Evolutionary conservation across 2,888 invertebrate genomes (phyloP), one percentile per base, ranked within the genome.

Genomic region (Machimus atricapillus): DNA sequence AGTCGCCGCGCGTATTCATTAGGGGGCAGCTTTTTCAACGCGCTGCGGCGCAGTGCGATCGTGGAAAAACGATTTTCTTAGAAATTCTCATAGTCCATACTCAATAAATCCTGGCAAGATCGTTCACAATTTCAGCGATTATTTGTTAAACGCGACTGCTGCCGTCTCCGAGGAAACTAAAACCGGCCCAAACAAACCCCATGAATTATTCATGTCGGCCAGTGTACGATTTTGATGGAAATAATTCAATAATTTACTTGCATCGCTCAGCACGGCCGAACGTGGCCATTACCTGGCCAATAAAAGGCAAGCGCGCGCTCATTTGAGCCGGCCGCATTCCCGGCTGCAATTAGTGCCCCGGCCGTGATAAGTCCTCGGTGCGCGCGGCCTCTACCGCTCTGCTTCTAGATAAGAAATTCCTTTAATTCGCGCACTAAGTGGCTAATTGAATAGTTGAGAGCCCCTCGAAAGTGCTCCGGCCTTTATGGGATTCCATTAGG

Each of bases 231-330:
- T 82, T 82, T 82, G 82, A 82, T 34, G 58, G 40, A 82, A 82
- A 82, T 82, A 82, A 66, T 82, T 82, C 82, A 82, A 82, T 82
- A 82, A 82, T 82, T 82, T 82, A 82, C 56, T 82, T 56, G 82
- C 34, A 82, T 58, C 34, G 52, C 56, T 82, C 31, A 81, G 58
- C 37, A 23, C 19, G 16, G 56, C 31, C 27, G 37, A 82, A 58
- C 14, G 82, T 14, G 34, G 82, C 40, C 58, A 82, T 82, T 82
- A 82, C 66, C n/a, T 19, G 34, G 40, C 82, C 37, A 58, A 56
- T 82, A 82, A 82, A 81, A 82, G 66, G 82, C 34, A 82, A 82
- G 66, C 66, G 66, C 23, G 37, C 52, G 14, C 82, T 82, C 58
- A 82, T 52, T 82, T 37, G 58, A 37, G 37, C 58, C 58, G 37